phyloP scores from a whole-genome alignment of 2,888 invertebrate species.

The Aphodius sticticus region DNA sequence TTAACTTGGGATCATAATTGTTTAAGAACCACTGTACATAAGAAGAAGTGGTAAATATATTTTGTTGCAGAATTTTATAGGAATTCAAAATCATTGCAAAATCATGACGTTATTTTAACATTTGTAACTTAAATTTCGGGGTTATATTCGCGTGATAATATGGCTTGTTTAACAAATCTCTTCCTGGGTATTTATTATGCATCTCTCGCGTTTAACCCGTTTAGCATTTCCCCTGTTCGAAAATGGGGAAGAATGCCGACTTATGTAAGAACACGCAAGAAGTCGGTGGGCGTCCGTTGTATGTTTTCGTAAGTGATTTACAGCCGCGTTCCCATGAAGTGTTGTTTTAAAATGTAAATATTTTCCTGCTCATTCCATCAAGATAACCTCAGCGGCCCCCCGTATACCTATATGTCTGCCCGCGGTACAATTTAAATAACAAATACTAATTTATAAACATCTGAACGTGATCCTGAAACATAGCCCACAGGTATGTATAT shows the following conservation, averaged over 20 bases:
- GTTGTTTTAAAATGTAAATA: conserved; percentile 4
- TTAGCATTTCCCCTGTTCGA: neutral
- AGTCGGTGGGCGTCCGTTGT: neutral
- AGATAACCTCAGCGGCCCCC: neutral
- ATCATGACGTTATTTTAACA: too few relatives aligned
- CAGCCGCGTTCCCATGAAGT: neutral
- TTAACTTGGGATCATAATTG: too few relatives aligned
- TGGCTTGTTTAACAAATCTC: too few relatives aligned
- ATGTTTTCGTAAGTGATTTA: conserved; percentile 4
- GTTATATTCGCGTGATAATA: too few relatives aligned
- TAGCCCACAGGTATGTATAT: neutral
- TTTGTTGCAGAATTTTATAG: too few relatives aligned
- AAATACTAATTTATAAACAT: conserved; percentile 4
- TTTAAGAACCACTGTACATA: too few relatives aligned
- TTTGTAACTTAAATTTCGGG: too few relatives aligned
- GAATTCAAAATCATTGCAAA: too few relatives aligned
- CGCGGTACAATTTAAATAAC: neutral
- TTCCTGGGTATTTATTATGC: neutral
- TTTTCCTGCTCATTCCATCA: conserved; percentile 4
- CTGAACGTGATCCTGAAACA: neutral
- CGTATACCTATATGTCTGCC: neutral
- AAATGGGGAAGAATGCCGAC: neutral
- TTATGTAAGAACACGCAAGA: conserved; percentile 4
- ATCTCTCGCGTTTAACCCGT: neutral
- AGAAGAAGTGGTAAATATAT: too few relatives aligned